phyloP scores from a whole-genome alignment of 1,140 invertebrate species.

The Drosophila pectinifera region DNA sequence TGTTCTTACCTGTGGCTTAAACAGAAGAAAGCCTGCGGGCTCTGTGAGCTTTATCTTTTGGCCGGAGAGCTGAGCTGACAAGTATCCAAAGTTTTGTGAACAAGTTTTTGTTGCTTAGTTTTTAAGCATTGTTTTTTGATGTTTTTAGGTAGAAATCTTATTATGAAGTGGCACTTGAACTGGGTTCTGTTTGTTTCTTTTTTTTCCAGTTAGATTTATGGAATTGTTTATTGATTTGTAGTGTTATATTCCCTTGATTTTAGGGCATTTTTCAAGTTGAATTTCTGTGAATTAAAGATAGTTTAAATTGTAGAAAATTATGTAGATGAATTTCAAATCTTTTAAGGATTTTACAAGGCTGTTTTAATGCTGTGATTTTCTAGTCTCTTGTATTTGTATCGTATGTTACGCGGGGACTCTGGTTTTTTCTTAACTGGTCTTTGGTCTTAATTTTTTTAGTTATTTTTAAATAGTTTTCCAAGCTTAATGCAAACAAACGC shows the following conservation, averaged over 20 bases:
- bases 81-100: slow-evolving; percentile 63
- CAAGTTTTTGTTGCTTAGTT: slow-evolving; percentile 54
- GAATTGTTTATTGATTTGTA: slow-evolving; percentile 8
- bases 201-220: slow-evolving; percentile 1
- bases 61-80: slow-evolving; percentile 51
- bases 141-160: slow-evolving; percentile 13
- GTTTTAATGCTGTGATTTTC: neutral
- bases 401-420: neutral
- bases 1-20: slow-evolving; percentile 67
- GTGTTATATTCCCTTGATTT: neutral
- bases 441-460: neutral
- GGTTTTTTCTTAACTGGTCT: too few species aligned
- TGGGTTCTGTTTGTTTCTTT: slow-evolving; percentile 17
- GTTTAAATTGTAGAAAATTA: neutral
- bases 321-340: too few species aligned
- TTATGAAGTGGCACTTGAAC: slow-evolving; percentile 34
- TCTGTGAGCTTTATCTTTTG: slow-evolving; percentile 27
- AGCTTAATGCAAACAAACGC: neutral
- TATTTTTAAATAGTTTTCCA: neutral
- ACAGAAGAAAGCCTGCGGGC: slow-evolving; percentile 58
- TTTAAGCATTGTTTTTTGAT: slow-evolving; percentile 24
- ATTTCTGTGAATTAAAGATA: slow-evolving; percentile 3
- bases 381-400: too few species aligned
- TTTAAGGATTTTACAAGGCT: neutral
- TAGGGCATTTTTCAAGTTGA: neutral